Evolutionary conservation across 1,140 invertebrate genomes (phyloP).

Genomic region (Brachionus paranguensis): DNA sequence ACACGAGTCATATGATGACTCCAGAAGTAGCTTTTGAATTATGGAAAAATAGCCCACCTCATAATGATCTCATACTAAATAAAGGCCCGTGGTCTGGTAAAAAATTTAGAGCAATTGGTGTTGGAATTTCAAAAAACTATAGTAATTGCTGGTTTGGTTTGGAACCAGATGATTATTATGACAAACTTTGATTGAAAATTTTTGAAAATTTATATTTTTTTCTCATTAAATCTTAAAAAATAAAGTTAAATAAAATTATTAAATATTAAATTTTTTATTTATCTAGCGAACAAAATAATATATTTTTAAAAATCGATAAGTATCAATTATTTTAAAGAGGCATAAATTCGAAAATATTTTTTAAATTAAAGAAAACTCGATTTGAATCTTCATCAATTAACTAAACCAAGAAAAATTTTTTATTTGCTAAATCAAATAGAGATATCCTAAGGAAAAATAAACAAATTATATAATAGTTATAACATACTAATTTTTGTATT

Average conservation of each 20-base stretch:
- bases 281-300: too few relatives aligned
- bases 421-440: background rate
- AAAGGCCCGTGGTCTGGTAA: constrained; percentile 17
- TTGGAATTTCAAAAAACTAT: constrained; percentile 13
- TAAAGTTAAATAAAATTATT: background rate
- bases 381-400: background rate
- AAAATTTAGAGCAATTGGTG: constrained; percentile 3
- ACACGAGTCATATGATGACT: constrained; percentile 3
- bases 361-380: background rate
- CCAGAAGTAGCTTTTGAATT: background rate
- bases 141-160: constrained; percentile 17
- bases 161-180: constrained; percentile 8
- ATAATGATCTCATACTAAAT: constrained; percentile 16
- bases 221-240: too few relatives aligned
- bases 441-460: background rate
- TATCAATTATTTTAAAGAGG: too few relatives aligned
- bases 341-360: too few relatives aligned
- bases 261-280: too few relatives aligned
- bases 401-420: background rate
- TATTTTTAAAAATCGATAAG: too few relatives aligned
- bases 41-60: constrained; percentile 14
- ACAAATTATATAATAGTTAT: background rate
- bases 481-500: background rate
- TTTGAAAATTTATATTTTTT: too few relatives aligned
- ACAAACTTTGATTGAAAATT: background rate